Conservation (phyloP, 2,888 invertebrate genomes). For the Melieria omissa region DNA sequence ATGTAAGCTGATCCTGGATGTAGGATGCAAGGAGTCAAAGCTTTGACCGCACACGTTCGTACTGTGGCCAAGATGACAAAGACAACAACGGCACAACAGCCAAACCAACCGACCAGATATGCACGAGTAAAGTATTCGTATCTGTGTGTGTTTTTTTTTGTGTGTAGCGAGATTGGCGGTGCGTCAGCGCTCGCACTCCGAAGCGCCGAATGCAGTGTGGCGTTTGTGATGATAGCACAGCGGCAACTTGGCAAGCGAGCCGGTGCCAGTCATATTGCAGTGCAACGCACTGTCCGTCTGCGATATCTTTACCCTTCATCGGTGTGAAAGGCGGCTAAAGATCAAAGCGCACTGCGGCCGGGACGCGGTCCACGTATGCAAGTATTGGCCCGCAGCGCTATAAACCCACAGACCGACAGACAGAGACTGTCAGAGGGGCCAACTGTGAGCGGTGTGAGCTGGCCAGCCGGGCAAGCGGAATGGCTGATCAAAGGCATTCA, state of each 20-base stretch:
- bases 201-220: no score
- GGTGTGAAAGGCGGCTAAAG: constrained; percentile 19
- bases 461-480: constrained; percentile 1
- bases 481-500: constrained; percentile 27
- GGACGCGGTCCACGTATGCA: neutral
- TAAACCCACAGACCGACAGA: neutral
- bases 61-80: no score
- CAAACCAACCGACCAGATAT: no score
- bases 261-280: no score
- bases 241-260: no score
- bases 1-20: no score
- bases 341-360: constrained; percentile 21
- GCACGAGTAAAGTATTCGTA: no score
- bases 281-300: neutral
- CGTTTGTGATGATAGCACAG: no score
- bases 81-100: no score
- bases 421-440: constrained; percentile 4
- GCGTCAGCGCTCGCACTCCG: neutral
- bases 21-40: no score
- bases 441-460: constrained; percentile 1
- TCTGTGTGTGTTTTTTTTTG: no score
- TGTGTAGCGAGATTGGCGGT: neutral
- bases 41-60: no score
- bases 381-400: neutral
- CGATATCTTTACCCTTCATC: neutral